phyloP scores from a whole-genome alignment of 1,140 invertebrate species.

The Drosophila carrolli region DNA sequence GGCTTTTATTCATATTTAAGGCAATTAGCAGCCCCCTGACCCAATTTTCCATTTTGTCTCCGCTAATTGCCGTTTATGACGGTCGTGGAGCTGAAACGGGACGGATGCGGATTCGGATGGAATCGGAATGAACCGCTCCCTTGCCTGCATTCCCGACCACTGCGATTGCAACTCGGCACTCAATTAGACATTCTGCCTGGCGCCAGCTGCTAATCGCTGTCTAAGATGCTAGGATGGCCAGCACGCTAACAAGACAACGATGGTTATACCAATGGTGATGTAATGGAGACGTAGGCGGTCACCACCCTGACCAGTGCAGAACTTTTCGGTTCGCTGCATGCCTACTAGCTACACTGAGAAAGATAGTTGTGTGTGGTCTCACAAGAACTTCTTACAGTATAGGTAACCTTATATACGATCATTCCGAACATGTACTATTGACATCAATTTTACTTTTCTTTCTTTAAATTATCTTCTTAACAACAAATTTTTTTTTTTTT shows the following conservation, averaged over 20 bases:
- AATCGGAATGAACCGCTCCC: constrained; percentile 1
- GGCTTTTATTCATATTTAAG: constrained; percentile 69
- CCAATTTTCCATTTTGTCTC: constrained; percentile 46
- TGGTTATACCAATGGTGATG: constrained; percentile 18
- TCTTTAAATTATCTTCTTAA: too few species aligned
- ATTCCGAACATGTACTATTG: too few species aligned
- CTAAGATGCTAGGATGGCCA: constrained; percentile 31
- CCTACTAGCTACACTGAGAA: constrained; percentile 20
- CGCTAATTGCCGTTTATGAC: constrained; percentile 48
- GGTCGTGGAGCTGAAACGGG: constrained; percentile 1
- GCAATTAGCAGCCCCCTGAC: constrained; percentile 70
- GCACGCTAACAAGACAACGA: constrained; percentile 54
- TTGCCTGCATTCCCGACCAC: constrained; percentile 16
- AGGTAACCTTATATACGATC: too few species aligned
- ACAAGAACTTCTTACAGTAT: too few species aligned
- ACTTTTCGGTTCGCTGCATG: constrained; percentile 30
- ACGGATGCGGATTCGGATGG: not conserved
- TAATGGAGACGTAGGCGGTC: not conserved
- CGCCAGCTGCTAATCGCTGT: constrained; percentile 55
- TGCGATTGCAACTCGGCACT: constrained; percentile 24
- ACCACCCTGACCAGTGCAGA: constrained; percentile 17
- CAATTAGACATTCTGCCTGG: constrained; percentile 45
- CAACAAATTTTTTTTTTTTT: too few species aligned
- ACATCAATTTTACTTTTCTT: too few species aligned
- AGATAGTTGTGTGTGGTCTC: not conserved